A percentile compares a stretch with the other conserved stretches of the same genome.
Evolutionary conservation across 2,888 invertebrate genomes (phyloP).

Genomic region (Resseliella maxima): DNA sequence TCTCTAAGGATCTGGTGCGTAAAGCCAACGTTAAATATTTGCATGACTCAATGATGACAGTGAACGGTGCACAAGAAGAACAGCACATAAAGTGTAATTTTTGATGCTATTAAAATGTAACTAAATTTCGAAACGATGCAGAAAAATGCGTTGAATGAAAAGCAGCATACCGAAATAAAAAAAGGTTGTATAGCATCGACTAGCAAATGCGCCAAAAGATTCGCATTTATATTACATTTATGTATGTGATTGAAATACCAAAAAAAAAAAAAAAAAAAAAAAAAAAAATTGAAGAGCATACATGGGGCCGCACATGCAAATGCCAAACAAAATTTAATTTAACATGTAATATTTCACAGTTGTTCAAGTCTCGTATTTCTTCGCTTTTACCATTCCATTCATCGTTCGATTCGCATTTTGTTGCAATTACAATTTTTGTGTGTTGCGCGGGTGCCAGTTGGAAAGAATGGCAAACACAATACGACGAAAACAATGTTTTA

Average conservation of each 20-base stretch:
- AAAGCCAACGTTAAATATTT: not conserved
- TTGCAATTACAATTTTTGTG: not conserved
- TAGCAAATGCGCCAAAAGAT: not conserved
- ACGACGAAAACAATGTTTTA: not conserved
- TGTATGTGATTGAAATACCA: conserved; percentile 34
- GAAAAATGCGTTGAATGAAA: not conserved
- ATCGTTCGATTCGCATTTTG: conserved; percentile 25
- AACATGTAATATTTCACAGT: conserved; percentile 31
- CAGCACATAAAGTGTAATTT: not conserved
- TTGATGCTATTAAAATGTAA: not conserved
- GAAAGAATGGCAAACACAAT: not conserved
- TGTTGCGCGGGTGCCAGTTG: not conserved
- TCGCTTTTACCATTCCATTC: not conserved
- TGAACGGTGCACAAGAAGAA: not conserved
- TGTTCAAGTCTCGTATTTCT: conserved; percentile 12
- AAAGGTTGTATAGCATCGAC: not conserved
- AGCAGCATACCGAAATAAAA: not conserved
- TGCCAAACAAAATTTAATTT: conserved; percentile 4
- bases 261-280: not conserved
- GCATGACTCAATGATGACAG: not conserved
- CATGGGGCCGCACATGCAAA: not conserved
- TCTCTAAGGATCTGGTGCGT: not conserved
- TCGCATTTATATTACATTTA: conserved; percentile 21
- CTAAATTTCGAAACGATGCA: not conserved
- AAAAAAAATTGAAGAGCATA: not conserved